phyloP scores from a whole-genome alignment of 2,113 vertebrate species.

The Stigmatopora nigra region DNA sequence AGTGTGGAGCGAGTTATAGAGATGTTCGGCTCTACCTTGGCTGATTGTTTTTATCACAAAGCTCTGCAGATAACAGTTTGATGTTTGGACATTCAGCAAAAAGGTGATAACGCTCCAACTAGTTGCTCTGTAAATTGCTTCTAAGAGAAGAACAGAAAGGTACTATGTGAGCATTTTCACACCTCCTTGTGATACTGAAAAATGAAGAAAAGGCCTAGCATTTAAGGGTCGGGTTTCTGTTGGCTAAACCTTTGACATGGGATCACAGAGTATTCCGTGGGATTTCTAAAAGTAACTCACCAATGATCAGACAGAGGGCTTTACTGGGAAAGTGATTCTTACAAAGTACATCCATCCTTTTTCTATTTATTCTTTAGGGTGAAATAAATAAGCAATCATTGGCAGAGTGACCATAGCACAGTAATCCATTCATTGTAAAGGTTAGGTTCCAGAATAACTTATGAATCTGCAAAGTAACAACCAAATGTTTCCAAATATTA shows the following conservation, averaged over 20 bases:
- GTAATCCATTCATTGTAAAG: too few relatives aligned
- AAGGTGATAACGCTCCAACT: constrained; percentile 9
- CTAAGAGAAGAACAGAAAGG: constrained; percentile 6
- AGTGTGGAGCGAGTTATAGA: constrained; percentile 20
- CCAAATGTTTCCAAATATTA: too few relatives aligned
- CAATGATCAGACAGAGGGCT: too few relatives aligned
- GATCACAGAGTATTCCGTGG: neutral
- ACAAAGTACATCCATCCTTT: too few relatives aligned
- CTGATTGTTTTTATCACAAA: constrained; percentile 34
- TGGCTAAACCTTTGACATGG: neutral
- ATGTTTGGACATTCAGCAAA: constrained; percentile 17
- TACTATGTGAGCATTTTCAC: constrained; percentile 12
- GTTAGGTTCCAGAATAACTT: too few relatives aligned
- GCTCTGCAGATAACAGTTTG: constrained; percentile 15
- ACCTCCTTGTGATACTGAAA: neutral
- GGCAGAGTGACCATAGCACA: too few relatives aligned
- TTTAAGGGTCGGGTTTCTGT: neutral
- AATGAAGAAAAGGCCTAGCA: neutral
- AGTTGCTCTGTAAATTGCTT: neutral
- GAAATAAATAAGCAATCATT: too few relatives aligned
- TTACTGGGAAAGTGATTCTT: too few relatives aligned
- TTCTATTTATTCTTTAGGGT: too few relatives aligned
- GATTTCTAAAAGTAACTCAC: too few relatives aligned
- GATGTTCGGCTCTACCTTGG: constrained; percentile 20
- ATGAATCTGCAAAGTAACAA: too few relatives aligned